Base-by-base conservation (phyloP, 2,113 vertebrate species). In the Plestiodon gilberti region DNA sequence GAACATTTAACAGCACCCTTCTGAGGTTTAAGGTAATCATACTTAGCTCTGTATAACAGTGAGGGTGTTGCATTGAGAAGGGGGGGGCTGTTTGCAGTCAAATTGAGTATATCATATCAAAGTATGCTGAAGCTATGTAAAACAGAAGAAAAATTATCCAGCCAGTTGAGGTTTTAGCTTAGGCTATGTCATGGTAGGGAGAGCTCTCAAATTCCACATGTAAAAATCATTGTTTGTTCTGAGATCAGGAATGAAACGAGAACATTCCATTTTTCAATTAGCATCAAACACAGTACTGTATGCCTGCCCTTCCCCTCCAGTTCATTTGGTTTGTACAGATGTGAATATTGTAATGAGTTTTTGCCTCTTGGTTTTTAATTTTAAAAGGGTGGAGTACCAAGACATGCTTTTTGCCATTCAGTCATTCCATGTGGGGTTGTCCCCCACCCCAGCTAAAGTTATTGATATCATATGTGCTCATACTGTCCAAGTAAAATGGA, bases 391-490 rank as follows among this genome's bases (percentile, higher is more conserved):
- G 92, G 92, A 87, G 75, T n/a, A 61, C 89, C 90, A 86, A 69
- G 91, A 48, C 22, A 1, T 91, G 81, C 85, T 90, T 95, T 94
- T 95, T 94, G 85, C 90, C 92, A 89, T 91, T 93, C 90, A 94
- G 92, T 91, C 93, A 94, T 95, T 96, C 93, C 91, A 93, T 38
- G 23, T 75, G 77, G 67, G 71, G 87, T 89, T 96, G 95, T 94
- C 57, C 33, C 95, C 96, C 92, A 90, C 95, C 96, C 91, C 91
- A 88, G 89, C 84, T 55, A 61, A 73, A 87, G 88, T 92, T 93
- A 91, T 94, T 95, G 90, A 87, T 94, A 91, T 89, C 95, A 96
- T 93, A 95, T 96, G 95, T 93, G 78, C 89, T 89, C 57, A 76
- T 93, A 85, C 80, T 61, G 81, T 81, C 83, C 30, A 25, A 73